Percentiles rank a stretch among this genome's conserved stretches.
phyloP scores from a whole-genome alignment of 2,888 invertebrate species.

The Micropterix aruncella region DNA sequence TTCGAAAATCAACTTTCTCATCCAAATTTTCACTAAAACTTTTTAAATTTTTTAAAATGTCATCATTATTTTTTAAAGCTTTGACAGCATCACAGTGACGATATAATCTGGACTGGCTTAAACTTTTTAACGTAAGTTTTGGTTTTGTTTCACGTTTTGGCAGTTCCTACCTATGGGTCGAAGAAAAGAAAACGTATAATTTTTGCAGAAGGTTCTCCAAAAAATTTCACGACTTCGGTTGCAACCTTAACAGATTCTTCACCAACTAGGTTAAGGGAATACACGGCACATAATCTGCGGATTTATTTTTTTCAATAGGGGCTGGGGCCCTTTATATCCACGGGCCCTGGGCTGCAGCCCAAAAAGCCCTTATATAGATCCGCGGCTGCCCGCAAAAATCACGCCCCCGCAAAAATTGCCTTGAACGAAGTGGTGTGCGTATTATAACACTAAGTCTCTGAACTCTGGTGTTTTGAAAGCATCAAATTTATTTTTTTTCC shows the following conservation, averaged over 20 bases:
- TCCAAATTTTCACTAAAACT: constrained; percentile 7
- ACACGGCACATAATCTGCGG: constrained; percentile 4
- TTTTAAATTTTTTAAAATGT: constrained; percentile 7
- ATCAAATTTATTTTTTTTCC: too few species aligned
- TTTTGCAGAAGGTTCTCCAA: constrained; percentile 1
- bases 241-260: constrained; percentile 6
- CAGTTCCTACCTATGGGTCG: constrained; percentile 4
- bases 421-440: too few species aligned
- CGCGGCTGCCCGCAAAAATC: too few species aligned
- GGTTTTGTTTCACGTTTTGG: constrained; percentile 3
- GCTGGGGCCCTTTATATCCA: too few species aligned
- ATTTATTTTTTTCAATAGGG: constrained; percentile 9
- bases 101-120: constrained; percentile 10
- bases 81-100: constrained; percentile 9
- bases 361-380: too few species aligned
- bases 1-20: constrained; percentile 11
- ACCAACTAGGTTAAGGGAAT: constrained; percentile 7
- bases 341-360: too few species aligned
- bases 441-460: too few species aligned
- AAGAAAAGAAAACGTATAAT: constrained; percentile 6
- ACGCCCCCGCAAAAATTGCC: too few species aligned
- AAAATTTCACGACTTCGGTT: constrained; percentile 1
- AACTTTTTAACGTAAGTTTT: constrained; percentile 10
- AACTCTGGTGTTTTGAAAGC: too few species aligned
- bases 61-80: constrained; percentile 8